These are phyloP conservation scores for Hydractinia symbiolongicarpus DNA, from an alignment of 30 jellyfish, hydroid and myxozoan genomes.

Conservation along the genomic window DNA sequence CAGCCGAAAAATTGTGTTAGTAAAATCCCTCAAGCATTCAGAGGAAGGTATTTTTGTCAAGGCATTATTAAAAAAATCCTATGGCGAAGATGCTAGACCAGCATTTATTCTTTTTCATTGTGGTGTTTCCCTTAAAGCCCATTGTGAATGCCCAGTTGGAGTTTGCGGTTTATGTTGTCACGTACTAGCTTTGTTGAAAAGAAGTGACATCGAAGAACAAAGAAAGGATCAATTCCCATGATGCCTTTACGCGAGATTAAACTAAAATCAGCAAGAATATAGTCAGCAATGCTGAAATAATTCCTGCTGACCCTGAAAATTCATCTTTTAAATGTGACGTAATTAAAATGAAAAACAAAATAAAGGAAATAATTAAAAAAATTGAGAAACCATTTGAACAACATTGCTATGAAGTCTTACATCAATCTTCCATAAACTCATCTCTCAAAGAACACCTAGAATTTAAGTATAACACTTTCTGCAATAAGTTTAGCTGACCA, in stretches of 20 bases:
- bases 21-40: constrained; percentile 23
- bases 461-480: no score
- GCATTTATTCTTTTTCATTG: constrained; percentile 25
- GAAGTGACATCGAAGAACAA: constrained; percentile 24
- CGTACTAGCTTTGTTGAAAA: neutral
- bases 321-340: no score
- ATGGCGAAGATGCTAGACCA: constrained; percentile 28
- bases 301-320: no score
- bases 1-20: constrained; percentile 29
- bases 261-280: neutral
- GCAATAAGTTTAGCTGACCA: no score
- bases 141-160: constrained; percentile 45
- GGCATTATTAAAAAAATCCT: constrained; percentile 24
- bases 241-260: neutral
- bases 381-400: no score
- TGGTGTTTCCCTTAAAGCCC: constrained; percentile 15
- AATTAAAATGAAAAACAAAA: no score
- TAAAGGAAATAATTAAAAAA: no score
- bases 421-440: no score
- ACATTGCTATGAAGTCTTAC: no score
- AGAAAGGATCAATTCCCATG: constrained; percentile 2
- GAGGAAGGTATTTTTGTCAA: constrained; percentile 10
- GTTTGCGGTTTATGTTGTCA: constrained; percentile 2
- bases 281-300: no score
- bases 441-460: no score